Percentiles rank a stretch among this genome's conserved stretches.
Evolutionary conservation across 2,113 vertebrate genomes (phyloP).

Genomic region (Colius striatus): DNA sequence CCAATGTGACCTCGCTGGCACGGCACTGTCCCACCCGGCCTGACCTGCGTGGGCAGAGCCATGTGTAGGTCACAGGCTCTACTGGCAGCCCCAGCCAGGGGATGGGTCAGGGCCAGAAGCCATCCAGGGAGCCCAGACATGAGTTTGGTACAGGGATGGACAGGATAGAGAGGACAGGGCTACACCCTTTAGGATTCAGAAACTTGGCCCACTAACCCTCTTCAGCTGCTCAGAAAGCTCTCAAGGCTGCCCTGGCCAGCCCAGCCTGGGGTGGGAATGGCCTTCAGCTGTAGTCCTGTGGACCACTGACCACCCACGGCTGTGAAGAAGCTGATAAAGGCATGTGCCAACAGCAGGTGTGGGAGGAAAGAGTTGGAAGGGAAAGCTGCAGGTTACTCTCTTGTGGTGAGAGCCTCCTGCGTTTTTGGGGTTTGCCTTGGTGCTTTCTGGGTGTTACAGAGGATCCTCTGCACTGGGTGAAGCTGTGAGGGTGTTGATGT

Average conservation of each 20-base stretch:
- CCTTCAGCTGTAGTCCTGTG: background rate
- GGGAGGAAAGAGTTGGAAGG: rapidly evolving
- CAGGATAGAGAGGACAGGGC: background rate
- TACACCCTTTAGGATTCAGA: background rate
- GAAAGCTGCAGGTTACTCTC: background rate
- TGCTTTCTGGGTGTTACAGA: rapidly evolving
- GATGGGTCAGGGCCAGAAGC: background rate
- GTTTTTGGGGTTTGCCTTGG: rapidly evolving
- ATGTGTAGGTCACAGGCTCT: background rate
- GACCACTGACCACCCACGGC: rapidly evolving
- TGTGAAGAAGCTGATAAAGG: background rate
- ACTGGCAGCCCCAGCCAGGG: too few relatives aligned
- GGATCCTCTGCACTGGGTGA: background rate
- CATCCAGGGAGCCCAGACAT: background rate
- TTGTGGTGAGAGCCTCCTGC: rapidly evolving
- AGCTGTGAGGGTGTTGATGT: background rate
- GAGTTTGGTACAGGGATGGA: background rate
- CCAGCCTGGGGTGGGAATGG: rapidly evolving
- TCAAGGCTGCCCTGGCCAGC: background rate
- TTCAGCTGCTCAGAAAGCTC: rapidly evolving
- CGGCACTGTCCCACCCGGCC: background rate
- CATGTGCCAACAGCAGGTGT: rapidly evolving
- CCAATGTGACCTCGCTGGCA: rapidly evolving
- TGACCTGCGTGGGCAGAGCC: background rate
- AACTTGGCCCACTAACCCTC: rapidly evolving